Conservation (phyloP, 1,140 invertebrate species). For the Ridgeia piscesae region DNA sequence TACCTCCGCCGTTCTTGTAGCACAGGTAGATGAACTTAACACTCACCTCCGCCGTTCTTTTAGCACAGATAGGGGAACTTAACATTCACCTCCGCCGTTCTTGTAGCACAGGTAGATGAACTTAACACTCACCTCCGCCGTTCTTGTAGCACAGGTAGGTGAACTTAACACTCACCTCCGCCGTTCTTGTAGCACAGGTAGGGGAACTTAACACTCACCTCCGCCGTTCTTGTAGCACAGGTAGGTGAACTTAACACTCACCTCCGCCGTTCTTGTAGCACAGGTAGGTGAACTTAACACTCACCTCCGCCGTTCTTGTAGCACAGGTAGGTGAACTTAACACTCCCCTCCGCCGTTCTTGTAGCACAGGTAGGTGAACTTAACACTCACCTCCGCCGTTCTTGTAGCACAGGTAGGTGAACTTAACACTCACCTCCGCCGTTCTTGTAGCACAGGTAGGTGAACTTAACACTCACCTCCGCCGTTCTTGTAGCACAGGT, state of each 20-base stretch:
- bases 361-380: conserved; percentile 44
- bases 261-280: conserved; percentile 40
- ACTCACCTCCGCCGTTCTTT: conserved; percentile 40
- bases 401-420: conserved; percentile 42
- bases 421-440: no score
- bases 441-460: conserved; percentile 42
- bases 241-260: no score
- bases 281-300: no score
- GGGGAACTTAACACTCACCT: no score
- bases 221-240: conserved; percentile 39
- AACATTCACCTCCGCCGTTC: conserved; percentile 37
- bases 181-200: conserved; percentile 43
- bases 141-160: conserved; percentile 42
- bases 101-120: conserved; percentile 43
- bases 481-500: conserved; percentile 41
- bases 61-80: conserved; percentile 45
- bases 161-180: no score
- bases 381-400: conserved; percentile 43
- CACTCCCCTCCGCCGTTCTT: conserved; percentile 41
- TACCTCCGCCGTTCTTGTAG: conserved; percentile 39
- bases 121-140: conserved; percentile 43
- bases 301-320: conserved; percentile 40
- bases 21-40: conserved; percentile 48
- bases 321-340: conserved; percentile 46
- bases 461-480: no score